Conservation (phyloP, 1,140 invertebrate genomes). For the Apis mellifera region Amel_HAv3.1 CM009938.2:8458501-8459000, state of each 20-base stretch:
- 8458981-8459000: slow-evolving; percentile 65
- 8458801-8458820: slow-evolving; percentile 54
- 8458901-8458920: slow-evolving; percentile 26
- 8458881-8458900: slow-evolving; percentile 37
- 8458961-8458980: slow-evolving; percentile 68
- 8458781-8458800: slow-evolving; percentile 38
- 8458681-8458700: not conserved
- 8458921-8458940: slow-evolving; percentile 36
- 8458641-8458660: slow-evolving; percentile 10
- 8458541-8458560: not conserved
- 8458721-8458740: slow-evolving; percentile 50
- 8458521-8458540: not conserved
- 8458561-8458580: not conserved
- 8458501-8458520: not conserved
- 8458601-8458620: not conserved
- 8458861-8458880: slow-evolving; percentile 28
- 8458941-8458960: slow-evolving; percentile 52
- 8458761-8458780: slow-evolving; percentile 2
- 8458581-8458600: not conserved
- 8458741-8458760: slow-evolving; percentile 29
- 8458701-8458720: slow-evolving; percentile 6
- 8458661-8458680: slow-evolving; percentile 9
- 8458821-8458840: slow-evolving; percentile 26
- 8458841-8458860: not conserved
- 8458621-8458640: slow-evolving; percentile 14